Conservation (phyloP, 30 jellyfish, hydroid and myxozoan species). For the Hydra vulgaris region DNA sequence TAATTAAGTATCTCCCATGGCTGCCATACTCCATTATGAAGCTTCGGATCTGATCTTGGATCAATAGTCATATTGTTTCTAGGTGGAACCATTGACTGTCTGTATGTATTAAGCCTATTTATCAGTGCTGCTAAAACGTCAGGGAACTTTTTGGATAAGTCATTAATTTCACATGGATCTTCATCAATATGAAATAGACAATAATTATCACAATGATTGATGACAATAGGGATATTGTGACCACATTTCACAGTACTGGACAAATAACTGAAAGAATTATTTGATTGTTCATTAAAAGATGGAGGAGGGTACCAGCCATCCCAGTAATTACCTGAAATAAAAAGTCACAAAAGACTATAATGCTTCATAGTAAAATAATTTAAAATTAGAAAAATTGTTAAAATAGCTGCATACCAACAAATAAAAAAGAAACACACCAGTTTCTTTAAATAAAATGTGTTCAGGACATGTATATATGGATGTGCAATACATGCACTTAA, state of each 20-base stretch:
- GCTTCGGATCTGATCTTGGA: slow-evolving; percentile 61
- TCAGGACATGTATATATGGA: no score
- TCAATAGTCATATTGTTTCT: slow-evolving; percentile 26
- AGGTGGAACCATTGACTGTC: slow-evolving; percentile 13
- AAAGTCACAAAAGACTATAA: no score
- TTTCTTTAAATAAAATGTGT: no score
- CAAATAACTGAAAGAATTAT: not conserved
- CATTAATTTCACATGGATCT: slow-evolving; percentile 66
- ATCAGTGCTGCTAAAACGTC: slow-evolving; percentile 14
- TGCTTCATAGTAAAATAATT: no score
- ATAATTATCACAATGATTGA: slow-evolving; percentile 35
- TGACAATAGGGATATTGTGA: slow-evolving; percentile 38
- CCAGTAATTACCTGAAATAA: not conserved
- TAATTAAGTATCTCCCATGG: slow-evolving; percentile 54
- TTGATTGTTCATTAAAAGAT: not conserved
- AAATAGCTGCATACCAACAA: no score
- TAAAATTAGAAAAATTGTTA: no score
- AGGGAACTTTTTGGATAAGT: slow-evolving; percentile 45
- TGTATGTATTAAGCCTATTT: slow-evolving; percentile 30
- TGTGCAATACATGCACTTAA: no score
- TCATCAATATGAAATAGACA: slow-evolving; percentile 53
- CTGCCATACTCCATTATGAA: slow-evolving; percentile 86
- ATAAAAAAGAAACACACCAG: no score
- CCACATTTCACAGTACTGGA: slow-evolving; percentile 55
- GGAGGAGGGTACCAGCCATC: slow-evolving; percentile 41